phyloP scores from a whole-genome alignment of 2,888 invertebrate species.

The Heterodera filipjevi region DNA sequence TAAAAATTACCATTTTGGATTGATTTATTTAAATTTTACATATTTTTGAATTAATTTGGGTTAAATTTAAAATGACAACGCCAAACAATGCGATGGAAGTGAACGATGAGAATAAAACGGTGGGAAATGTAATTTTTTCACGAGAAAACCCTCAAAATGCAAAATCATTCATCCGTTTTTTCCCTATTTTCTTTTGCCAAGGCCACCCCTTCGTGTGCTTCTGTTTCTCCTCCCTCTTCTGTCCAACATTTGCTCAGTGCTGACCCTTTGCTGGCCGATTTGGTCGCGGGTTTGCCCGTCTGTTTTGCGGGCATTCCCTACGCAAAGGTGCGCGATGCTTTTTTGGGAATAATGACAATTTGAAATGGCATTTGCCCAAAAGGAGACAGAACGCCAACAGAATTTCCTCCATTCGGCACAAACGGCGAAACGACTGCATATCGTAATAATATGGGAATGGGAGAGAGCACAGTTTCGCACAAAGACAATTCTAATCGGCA shows the following conservation, averaged over 20 bases:
- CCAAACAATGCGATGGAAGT: too few species aligned
- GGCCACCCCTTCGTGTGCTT: background rate
- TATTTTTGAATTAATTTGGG: too few species aligned
- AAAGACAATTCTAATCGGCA: too few species aligned
- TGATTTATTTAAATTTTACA: too few species aligned
- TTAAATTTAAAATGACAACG: too few species aligned
- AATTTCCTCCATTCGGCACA: conserved; percentile 8
- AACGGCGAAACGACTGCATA: conserved; percentile 16
- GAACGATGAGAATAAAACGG: too few species aligned
- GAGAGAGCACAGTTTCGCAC: too few species aligned
- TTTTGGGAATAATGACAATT: conserved; percentile 16
- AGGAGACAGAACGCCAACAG: conserved; percentile 13
- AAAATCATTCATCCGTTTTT: too few species aligned
- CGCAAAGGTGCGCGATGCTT: conserved; percentile 12
- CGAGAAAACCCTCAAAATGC: too few species aligned
- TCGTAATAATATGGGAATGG: conserved; percentile 14
- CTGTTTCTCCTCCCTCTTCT: background rate
- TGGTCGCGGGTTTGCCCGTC: conserved; percentile 5
- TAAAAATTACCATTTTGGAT: too few species aligned
- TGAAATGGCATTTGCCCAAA: background rate
- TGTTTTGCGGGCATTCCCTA: conserved; percentile 28
- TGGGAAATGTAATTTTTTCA: too few species aligned
- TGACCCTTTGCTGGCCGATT: conserved; percentile 19
- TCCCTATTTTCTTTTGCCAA: too few species aligned
- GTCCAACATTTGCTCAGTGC: background rate